Base-by-base conservation (phyloP, 92 coral and sea anemone genomes). In the Porites divaricata region DNA sequence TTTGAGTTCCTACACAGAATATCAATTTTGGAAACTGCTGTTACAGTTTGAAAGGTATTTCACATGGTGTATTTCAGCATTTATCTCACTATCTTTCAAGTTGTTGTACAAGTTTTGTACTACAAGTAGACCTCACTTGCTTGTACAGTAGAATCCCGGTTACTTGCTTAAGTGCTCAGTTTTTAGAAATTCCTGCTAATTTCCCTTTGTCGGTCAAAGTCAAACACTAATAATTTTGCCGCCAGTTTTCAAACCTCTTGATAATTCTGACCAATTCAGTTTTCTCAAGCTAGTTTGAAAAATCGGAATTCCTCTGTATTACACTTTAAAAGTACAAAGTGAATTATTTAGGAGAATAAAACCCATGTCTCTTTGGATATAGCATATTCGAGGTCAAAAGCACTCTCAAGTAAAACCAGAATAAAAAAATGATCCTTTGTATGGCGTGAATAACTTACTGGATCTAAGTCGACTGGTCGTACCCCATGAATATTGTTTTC, bases 401-500 rank as follows among this genome's bases (percentile, higher is more conserved):
- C 45, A 35, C 4, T 35, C 45, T 35, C 6, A 4, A 35, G 45
- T 35, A 3, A 35, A 35, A 35, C 6, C 45, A 35, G 45, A 35
- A 35, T 35, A n/a, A n/a, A n/a, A n/a, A n/a, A n/a, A n/a, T n/a
- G n/a, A 35, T 35, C 45, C 45, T 35, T 35, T 35, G 45, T 35
- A 59, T 12, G n/a, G 14, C 7, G 45, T 64, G 21, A 81, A 61
- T 22, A 19, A 81, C 99, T 66, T 80, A 96, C 99, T 25, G 96
- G 94, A 85, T 95, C 93, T 2, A 96, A 83, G 84, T 96, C 98
- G 0, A 96, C 93, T 52, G 99, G 99, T 48, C 99, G 86, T 61
- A 93, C 75, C 6, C 99, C 99, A 68, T 95, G 95, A 59, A 96
- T 83, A 70, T 85, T 96, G 80, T 96, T 96, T 25, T 96, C 99